Base-by-base conservation (phyloP, 1,140 invertebrate genomes). In the Drosophila nebulosa region DNA sequence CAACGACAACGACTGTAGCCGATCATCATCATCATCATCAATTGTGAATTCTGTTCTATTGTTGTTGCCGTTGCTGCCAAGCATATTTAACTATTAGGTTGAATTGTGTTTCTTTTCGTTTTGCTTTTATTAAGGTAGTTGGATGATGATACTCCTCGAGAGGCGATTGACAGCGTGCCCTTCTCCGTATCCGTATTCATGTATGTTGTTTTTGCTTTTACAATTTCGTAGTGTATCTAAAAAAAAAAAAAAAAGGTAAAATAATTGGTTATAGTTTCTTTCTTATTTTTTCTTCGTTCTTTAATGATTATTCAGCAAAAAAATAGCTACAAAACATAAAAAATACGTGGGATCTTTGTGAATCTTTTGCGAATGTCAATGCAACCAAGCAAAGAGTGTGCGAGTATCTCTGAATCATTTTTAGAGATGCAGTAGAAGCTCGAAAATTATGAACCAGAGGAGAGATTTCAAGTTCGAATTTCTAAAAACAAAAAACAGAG, bases 11-110 rank as follows among this genome's bases (percentile, higher is more conserved):
- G 27, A 70, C 60, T 52, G 14, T 32, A 46, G 42, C 30, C 21
- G 42, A 52, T 18, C 16, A 35, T 4, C 21, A 27, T 22, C 52
- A 14, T 22, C 14, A 35, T 16, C 21, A 46, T 9, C 5, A 21
- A 24, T 50, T 30, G 22, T 53, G 7, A 24, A 26, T 64, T 24
- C 16, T 60, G 30, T 22, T 51, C 22, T 64, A 61, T 35, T 59
- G 24, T 56, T 53, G 27, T 39, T 24, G 27, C n/a, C 60, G n/a
- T 67, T 10, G 12, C 2, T 60, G 39, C 46, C 36, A 73, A 74
- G 69, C 69, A 72, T 50, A 42, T 84, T 83, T 79, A 65, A 74
- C 53, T 64, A 52, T 46, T 21, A 26, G 2, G 27, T 77, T 68
- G 53, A 57, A 62, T 61, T 78, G 16, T 51, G 10, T 1, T 32